A percentile compares a stretch with the other conserved stretches of the same genome.
phyloP scores from a whole-genome alignment of 2,113 vertebrate genomes.

The Tympanuchus pallidicinctus region DNA sequence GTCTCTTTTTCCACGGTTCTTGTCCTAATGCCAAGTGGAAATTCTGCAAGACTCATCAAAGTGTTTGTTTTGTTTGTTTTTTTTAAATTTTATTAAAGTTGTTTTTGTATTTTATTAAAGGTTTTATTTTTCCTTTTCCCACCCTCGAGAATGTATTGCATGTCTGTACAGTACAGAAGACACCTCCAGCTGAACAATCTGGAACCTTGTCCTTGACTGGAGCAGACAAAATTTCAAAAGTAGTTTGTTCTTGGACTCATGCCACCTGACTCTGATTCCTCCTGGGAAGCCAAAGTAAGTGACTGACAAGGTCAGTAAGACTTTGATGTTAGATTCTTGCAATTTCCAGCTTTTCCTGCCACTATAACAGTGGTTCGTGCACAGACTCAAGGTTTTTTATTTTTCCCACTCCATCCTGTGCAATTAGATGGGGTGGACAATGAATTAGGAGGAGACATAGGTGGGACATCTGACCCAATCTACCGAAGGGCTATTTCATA shows the following conservation, averaged over 20 bases:
- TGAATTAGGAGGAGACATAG: not conserved
- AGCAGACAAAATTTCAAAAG: constrained; percentile 3
- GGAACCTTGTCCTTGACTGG: constrained; percentile 6
- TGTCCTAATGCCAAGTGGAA: not conserved
- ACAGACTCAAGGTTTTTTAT: not conserved
- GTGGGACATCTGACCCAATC: not conserved
- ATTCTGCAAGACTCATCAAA: constrained; percentile 6
- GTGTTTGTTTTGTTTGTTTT: too few species aligned
- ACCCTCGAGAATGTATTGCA: not conserved
- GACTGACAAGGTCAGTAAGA: constrained; percentile 30
- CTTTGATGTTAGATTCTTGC: not conserved
- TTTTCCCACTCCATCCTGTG: not conserved
- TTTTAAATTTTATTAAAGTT: too few species aligned
- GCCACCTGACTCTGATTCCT: constrained; percentile 2
- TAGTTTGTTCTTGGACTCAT: not conserved
- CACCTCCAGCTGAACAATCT: constrained; percentile 34
- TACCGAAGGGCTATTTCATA: not conserved
- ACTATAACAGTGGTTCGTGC: not conserved
- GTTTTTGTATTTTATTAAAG: too few species aligned
- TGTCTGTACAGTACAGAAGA: not conserved
- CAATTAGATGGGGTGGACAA: not conserved
- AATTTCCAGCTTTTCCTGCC: not conserved
- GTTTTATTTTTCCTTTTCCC: not conserved
- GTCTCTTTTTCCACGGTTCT: not conserved
- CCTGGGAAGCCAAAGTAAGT: not conserved